phyloP scores from a whole-genome alignment of 2,797 vertebrate genomes.

The Squalus acanthias region DNA sequence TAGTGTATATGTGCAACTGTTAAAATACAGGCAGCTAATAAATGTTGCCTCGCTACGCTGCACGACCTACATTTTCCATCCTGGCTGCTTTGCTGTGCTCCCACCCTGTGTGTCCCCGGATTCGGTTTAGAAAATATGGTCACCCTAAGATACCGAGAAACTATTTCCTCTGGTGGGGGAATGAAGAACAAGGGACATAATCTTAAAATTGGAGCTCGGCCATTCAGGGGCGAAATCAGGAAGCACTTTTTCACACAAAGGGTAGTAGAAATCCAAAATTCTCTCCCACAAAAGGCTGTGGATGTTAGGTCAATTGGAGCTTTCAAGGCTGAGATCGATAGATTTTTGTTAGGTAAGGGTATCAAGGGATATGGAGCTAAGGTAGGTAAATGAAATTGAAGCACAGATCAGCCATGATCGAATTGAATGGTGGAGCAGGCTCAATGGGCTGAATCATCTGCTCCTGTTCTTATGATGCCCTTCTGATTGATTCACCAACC shows the following conservation, averaged over 20 bases:
- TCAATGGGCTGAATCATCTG: neutral
- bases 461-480: neutral
- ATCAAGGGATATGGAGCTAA: neutral
- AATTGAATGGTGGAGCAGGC: neutral
- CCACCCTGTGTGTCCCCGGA: no score
- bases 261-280: neutral
- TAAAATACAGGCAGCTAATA: no score
- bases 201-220: no score
- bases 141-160: no score
- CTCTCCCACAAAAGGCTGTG: neutral
- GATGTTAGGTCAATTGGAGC: neutral
- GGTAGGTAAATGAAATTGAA: neutral
- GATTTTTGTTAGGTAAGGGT: neutral
- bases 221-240: neutral
- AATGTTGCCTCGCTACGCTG: no score
- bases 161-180: no score
- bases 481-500: neutral
- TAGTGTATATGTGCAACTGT: no score
- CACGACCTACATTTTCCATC: no score
- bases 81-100: no score
- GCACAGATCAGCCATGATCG: neutral
- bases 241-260: neutral
- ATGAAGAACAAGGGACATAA: neutral
- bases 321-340: neutral
- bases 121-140: no score